Evolutionary conservation across 2,113 vertebrate genomes (phyloP).

Genomic region (Isurus oxyrinchus): DNA sequence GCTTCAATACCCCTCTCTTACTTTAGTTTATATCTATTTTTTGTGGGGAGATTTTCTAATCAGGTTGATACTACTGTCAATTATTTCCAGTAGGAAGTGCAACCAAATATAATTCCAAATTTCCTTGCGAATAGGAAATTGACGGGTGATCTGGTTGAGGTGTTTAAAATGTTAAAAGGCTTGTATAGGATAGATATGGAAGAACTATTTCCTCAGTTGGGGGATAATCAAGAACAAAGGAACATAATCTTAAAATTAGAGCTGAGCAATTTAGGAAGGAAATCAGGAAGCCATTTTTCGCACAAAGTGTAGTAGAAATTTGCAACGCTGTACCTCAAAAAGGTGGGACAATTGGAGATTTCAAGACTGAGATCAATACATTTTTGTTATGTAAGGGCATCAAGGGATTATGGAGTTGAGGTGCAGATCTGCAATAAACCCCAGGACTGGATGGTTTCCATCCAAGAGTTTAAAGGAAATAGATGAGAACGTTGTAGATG

Average conservation of each 20-base stretch:
- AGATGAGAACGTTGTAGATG: neutral
- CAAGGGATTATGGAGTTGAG: neutral
- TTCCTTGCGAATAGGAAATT: neutral
- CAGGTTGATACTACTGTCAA: neutral
- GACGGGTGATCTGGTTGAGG: neutral
- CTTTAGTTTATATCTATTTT: neutral
- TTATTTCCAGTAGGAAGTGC: neutral
- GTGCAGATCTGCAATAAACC: neutral
- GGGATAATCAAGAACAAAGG: neutral
- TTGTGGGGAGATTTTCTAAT: neutral
- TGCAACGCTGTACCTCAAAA: neutral
- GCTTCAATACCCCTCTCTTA: neutral
- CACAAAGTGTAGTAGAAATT: neutral
- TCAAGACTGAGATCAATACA: neutral
- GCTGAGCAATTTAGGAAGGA: neutral
- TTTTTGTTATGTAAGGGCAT: neutral
- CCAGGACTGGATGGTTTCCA: neutral
- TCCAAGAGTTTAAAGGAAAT: neutral
- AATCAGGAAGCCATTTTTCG: neutral
- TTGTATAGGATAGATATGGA: neutral
- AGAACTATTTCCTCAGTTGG: neutral
- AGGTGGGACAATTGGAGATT: neutral
- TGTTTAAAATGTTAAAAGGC: neutral
- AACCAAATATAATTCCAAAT: neutral
- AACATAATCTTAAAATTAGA: neutral